Conservation (phyloP, 2,113 vertebrate species). For the Porphyrio hochstetteri region DNA sequence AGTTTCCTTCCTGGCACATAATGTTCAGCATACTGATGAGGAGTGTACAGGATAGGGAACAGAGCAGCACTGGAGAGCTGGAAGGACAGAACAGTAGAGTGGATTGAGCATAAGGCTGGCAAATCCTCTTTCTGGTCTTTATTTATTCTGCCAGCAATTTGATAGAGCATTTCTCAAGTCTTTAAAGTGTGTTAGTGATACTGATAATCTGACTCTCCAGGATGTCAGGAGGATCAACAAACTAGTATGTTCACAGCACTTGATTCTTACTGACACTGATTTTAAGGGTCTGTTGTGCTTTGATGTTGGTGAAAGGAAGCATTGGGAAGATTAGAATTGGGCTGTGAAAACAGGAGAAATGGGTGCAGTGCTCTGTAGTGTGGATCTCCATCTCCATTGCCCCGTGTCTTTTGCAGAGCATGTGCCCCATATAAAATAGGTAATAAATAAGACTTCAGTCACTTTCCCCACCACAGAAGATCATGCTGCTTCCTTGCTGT, state of each 20-base stretch:
- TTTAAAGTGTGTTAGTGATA: not conserved
- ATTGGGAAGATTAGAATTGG: not conserved
- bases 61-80: slow-evolving; percentile 4
- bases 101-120: not conserved
- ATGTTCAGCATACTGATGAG: slow-evolving; percentile 58
- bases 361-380: not conserved
- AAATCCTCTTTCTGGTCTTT: not conserved
- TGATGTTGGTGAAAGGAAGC: not conserved
- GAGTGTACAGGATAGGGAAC: not conserved
- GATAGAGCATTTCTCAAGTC: not conserved
- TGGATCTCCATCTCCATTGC: not conserved
- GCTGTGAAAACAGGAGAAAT: not conserved
- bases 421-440: not conserved
- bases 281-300: not conserved
- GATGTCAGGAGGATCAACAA: not conserved
- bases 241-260: not conserved
- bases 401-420: not conserved
- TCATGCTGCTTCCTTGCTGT: not conserved
- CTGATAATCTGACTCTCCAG: not conserved
- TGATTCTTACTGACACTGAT: not conserved
- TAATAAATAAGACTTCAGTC: not conserved
- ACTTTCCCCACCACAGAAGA: not conserved
- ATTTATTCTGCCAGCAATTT: not conserved
- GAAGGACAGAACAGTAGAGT: not conserved
- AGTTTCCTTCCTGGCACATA: slow-evolving; percentile 7